These are phyloP conservation scores for Doryteuthis pealeii DNA, from an alignment of 1,140 invertebrate genomes.

Conservation along the genomic window DNA sequence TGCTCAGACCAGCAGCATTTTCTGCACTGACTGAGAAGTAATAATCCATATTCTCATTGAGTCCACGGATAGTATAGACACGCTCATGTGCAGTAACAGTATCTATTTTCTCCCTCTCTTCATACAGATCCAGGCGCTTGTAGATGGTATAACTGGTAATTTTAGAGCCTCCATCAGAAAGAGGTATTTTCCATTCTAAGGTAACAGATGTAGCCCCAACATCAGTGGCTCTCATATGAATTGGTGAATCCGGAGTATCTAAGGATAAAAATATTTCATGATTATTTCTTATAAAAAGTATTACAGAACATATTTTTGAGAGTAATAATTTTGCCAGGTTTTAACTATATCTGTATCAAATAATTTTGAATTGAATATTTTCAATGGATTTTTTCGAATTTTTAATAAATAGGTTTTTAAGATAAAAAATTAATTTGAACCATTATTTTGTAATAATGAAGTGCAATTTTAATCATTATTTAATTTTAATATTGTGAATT, in stretches of 20 bases:
- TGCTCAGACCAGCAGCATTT: constrained; percentile 53
- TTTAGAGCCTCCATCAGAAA: constrained; percentile 79
- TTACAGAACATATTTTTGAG: no score
- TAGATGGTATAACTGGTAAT: constrained; percentile 93
- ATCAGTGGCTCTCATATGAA: constrained; percentile 87
- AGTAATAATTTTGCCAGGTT: no score
- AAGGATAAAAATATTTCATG: constrained; percentile 14
- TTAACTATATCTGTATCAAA: no score
- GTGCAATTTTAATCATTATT: no score
- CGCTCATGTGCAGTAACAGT: constrained; percentile 37
- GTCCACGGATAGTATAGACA: constrained; percentile 70
- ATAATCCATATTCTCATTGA: constrained; percentile 75
- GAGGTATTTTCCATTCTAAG: constrained; percentile 86
- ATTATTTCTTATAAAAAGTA: neutral
- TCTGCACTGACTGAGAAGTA: constrained; percentile 51
- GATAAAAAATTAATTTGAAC: no score
- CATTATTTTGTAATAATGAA: no score
- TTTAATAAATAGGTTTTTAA: no score
- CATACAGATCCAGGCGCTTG: constrained; percentile 73
- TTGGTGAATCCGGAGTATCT: constrained; percentile 91
- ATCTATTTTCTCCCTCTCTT: constrained; percentile 35
- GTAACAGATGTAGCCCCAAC: constrained; percentile 93
- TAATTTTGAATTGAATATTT: no score
- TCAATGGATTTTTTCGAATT: no score
- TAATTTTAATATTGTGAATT: no score